phyloP scores from a whole-genome alignment of 2,888 invertebrate species.

The Acheta domesticus region DNA sequence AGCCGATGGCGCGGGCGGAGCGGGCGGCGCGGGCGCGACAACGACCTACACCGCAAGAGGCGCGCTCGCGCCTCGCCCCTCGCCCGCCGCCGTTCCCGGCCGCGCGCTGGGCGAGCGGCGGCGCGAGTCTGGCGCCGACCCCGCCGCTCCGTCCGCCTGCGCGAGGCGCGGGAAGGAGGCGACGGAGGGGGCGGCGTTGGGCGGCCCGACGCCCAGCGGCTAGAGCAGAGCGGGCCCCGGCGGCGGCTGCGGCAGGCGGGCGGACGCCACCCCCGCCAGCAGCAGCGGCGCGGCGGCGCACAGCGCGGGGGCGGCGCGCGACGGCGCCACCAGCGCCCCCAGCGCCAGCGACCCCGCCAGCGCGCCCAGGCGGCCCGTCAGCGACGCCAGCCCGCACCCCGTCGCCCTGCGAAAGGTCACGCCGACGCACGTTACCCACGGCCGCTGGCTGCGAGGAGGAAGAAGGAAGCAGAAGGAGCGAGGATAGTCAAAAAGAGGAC shows the following conservation, averaged over 20 bases:
- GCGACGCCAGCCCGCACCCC: not conserved
- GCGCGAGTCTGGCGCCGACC: too few relatives aligned
- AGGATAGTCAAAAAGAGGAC: too few relatives aligned
- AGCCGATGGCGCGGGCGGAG: too few relatives aligned
- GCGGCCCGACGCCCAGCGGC: not conserved
- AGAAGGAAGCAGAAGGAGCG: too few relatives aligned
- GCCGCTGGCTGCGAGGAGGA: too few relatives aligned
- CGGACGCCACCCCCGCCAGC: not conserved
- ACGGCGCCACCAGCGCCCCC: conserved; percentile 3
- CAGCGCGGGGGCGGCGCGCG: not conserved
- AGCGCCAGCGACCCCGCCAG: not conserved
- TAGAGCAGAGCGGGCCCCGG: not conserved
- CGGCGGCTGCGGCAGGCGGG: not conserved
- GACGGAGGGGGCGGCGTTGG: not conserved
- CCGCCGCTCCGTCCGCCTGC: too few relatives aligned
- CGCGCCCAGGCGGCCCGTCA: not conserved
- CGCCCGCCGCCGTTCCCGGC: too few relatives aligned
- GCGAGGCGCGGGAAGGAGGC: not conserved
- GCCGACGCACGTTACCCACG: not conserved
- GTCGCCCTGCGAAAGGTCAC: not conserved
- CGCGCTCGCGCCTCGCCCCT: too few relatives aligned
- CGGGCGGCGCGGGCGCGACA: too few relatives aligned
- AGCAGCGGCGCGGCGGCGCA: not conserved
- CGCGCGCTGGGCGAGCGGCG: too few relatives aligned
- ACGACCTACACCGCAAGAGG: too few relatives aligned